Evolutionary conservation across 2,888 invertebrate genomes (phyloP).

Genomic region (Gortyna flavago): DNA sequence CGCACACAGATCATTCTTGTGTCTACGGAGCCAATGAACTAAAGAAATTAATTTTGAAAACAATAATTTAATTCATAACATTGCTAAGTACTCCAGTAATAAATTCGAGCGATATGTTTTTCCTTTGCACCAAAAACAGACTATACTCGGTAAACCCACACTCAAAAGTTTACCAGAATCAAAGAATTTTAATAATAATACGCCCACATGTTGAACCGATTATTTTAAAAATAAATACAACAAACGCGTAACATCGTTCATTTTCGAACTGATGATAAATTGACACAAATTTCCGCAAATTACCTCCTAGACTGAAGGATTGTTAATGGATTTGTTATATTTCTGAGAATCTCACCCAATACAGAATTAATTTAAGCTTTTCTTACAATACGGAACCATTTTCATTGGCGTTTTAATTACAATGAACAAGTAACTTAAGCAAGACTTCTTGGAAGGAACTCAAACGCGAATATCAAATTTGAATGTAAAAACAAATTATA

Average conservation of each 20-base stretch:
- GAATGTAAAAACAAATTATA: not conserved
- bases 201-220: not conserved
- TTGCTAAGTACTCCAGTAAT: not conserved
- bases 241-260: not conserved
- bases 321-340: constrained; percentile 32
- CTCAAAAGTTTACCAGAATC: constrained; percentile 5
- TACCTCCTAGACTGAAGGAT: not conserved
- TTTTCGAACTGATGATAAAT: constrained; percentile 25
- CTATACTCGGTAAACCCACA: not conserved
- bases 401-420: not conserved
- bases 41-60: constrained; percentile 25
- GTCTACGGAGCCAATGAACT: constrained; percentile 54
- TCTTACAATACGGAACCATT: not conserved
- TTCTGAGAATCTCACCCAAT: constrained; percentile 17
- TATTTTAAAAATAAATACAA: constrained; percentile 13
- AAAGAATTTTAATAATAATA: constrained; percentile 18
- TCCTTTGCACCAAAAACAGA: not conserved
- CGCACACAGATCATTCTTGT: constrained; percentile 53
- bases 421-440: not conserved
- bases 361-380: constrained; percentile 14
- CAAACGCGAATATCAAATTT: not conserved
- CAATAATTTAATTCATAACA: not conserved
- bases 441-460: not conserved
- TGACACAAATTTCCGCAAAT: constrained; percentile 20
- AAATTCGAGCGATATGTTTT: not conserved